Evolutionary conservation across 2,888 invertebrate genomes (phyloP).

Genomic region (Arge pagana): DNA sequence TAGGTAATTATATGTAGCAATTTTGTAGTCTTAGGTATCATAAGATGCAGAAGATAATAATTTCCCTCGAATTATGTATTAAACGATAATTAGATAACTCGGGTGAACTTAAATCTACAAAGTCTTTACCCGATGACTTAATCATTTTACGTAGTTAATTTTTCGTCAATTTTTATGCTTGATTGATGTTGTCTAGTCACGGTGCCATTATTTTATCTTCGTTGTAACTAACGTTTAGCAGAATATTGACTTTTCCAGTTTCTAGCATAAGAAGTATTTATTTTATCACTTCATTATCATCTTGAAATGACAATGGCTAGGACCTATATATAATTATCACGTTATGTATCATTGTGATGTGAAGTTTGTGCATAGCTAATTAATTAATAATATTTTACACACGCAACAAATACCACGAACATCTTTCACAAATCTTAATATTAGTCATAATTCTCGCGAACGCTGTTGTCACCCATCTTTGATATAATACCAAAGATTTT

Average conservation of each 20-base stretch:
- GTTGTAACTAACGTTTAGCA: too few relatives aligned
- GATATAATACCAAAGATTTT: conserved; percentile 8
- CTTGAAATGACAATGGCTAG: too few relatives aligned
- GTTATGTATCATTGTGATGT: too few relatives aligned
- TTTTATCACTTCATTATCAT: too few relatives aligned
- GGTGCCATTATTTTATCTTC: too few relatives aligned
- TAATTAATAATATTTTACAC: too few relatives aligned
- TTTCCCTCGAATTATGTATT: conserved; percentile 40
- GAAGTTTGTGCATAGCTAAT: too few relatives aligned
- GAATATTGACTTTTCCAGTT: too few relatives aligned
- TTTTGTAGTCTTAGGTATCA: conserved; percentile 3
- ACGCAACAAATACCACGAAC: too few relatives aligned
- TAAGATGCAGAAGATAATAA: conserved; percentile 9
- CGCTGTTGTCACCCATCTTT: conserved; percentile 4
- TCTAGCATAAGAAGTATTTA: too few relatives aligned
- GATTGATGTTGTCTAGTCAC: conserved; percentile 12
- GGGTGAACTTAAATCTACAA: conserved; percentile 36
- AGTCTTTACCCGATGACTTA: conserved; percentile 30
- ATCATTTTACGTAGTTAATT: conserved; percentile 15
- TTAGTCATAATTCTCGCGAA: conserved; percentile 1
- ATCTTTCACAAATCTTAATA: neutral
- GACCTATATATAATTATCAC: too few relatives aligned
- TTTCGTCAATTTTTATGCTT: neutral
- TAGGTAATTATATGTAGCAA: conserved; percentile 5
- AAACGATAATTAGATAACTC: conserved; percentile 37